Evolutionary conservation across 1,140 invertebrate species (phyloP).

Genomic region (Hyposmocoma kahamanoa): DNA sequence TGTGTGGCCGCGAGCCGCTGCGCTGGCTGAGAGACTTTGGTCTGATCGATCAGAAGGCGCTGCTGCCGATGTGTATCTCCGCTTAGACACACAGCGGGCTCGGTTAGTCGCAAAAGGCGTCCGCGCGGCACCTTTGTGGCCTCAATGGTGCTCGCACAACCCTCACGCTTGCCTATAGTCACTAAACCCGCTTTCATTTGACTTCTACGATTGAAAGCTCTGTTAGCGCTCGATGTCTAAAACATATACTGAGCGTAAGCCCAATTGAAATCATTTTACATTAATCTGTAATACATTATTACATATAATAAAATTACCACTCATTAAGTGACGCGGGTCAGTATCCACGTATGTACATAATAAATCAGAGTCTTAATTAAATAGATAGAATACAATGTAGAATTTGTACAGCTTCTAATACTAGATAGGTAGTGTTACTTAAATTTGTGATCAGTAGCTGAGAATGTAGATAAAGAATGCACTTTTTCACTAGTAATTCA

Average conservation of each 20-base stretch:
- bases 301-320: too few species aligned
- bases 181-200: neutral
- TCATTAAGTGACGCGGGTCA: too few species aligned
- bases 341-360: too few species aligned
- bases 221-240: neutral
- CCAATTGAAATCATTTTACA: too few species aligned
- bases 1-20: slow-evolving; percentile 81
- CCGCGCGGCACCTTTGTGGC: slow-evolving; percentile 81
- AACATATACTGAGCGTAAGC: too few species aligned
- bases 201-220: neutral
- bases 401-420: slow-evolving; percentile 23
- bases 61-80: slow-evolving; percentile 76
- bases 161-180: slow-evolving; percentile 79
- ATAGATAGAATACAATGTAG: slow-evolving; percentile 15
- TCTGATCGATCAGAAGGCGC: slow-evolving; percentile 57
- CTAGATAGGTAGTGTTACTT: slow-evolving; percentile 2
- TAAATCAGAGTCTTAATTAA: slow-evolving; percentile 7
- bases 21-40: slow-evolving; percentile 79
- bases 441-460: neutral
- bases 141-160: slow-evolving; percentile 83
- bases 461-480: neutral
- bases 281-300: too few species aligned
- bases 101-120: slow-evolving; percentile 77
- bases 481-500: neutral
- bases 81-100: slow-evolving; percentile 79